Evolutionary conservation across 2,113 vertebrate genomes (phyloP), one percentile per base, ranked within the genome.

Genomic region (Bufo gargarizans): DNA sequence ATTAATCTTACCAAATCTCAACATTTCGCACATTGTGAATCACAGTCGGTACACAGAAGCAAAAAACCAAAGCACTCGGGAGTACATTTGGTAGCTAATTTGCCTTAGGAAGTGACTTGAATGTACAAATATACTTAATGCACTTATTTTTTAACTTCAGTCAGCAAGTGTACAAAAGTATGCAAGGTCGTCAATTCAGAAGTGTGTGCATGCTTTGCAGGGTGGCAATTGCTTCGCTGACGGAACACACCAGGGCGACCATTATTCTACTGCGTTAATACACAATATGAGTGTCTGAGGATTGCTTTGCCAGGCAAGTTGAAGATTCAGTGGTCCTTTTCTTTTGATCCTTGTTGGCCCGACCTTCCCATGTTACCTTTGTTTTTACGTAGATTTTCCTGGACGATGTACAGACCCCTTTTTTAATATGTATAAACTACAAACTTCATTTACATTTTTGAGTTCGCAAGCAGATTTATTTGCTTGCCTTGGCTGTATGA

Each of bases 51-150:
- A 93, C 93, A 92, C 93, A 92, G 91, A 95, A 95, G 94, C 95
- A 94, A 94, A 93, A 96, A 95, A 97, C 96, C 96, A 97, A 97
- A 97, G 95, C 93, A 22, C 92, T 93, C 79, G 90, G 94, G 93
- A 95, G 92, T 93, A 94, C 90, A 93, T 90, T 92, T 13, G 93
- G 94, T 95, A 93, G 94, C 95, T 93, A 95, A 93, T 94, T 95
- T 96, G 96, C 97, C 97, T 98, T 99, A 97, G 96, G 94, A 95
- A 95, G 94, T 96, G 92, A 96, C 95, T 94, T 97, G 97, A 99
- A 99, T 99, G 97, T 98, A 96, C 93, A 97, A 96, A 95, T 93
- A 94, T 94, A 95, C 93, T 92, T 92, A 94, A 95, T 96, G 94
- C 95, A 96, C 95, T 96, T 96, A 95, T 94, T 96, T 93, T 96